phyloP scores from a whole-genome alignment of 2,113 vertebrate species.

The Serilophus lunatus region DNA sequence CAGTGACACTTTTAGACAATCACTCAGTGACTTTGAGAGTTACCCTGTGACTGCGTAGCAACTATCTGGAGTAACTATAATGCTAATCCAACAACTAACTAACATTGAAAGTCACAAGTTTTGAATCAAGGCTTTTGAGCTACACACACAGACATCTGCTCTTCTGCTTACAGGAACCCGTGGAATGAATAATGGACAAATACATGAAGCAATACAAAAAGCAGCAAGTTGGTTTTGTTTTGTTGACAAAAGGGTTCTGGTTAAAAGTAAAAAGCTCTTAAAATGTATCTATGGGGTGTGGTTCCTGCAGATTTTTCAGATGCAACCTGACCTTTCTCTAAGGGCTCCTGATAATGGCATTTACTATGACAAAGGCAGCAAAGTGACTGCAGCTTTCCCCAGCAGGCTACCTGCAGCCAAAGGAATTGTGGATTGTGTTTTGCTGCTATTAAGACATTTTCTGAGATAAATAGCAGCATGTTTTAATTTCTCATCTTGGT shows the following conservation, averaged over 20 bases:
- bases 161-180: background rate
- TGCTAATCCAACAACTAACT: no score
- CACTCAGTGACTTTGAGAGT: fast-evolving
- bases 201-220: background rate
- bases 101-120: background rate
- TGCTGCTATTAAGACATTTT: background rate
- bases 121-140: background rate
- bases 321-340: background rate
- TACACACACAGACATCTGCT: background rate
- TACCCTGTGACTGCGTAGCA: background rate
- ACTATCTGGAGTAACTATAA: background rate
- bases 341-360: background rate
- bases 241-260: background rate
- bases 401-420: background rate
- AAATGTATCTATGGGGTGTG: background rate
- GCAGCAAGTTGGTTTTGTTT: background rate
- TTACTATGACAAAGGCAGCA: background rate
- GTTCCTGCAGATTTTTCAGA: background rate
- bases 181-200: background rate
- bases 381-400: background rate
- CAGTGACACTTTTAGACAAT: no score
- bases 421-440: background rate
- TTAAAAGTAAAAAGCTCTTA: background rate
- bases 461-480: fast-evolving
- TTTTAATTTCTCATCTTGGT: background rate